Percentiles rank a stretch among this genome's conserved stretches.
phyloP scores from a whole-genome alignment of 2,888 invertebrate species.

The Pyrocoelia pectoralis region DNA sequence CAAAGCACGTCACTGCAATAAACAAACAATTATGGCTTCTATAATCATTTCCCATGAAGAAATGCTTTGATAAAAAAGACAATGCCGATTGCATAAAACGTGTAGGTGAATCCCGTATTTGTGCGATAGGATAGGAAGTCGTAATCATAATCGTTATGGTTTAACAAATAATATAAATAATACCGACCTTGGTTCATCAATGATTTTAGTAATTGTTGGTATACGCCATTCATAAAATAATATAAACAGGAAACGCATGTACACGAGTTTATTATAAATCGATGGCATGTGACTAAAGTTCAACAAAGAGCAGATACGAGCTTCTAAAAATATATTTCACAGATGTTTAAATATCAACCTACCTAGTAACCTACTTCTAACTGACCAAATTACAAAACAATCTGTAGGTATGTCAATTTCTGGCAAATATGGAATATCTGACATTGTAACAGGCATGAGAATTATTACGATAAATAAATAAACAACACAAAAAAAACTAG shows the following conservation, averaged over 20 bases:
- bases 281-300: conserved; percentile 13
- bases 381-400: conserved; percentile 8
- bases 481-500: conserved; percentile 3
- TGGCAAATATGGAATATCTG: background rate
- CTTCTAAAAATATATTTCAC: conserved; percentile 12
- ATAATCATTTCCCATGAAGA: too few species aligned
- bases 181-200: background rate
- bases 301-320: conserved; percentile 13
- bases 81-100: background rate
- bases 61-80: too few species aligned
- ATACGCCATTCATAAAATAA: conserved; percentile 9
- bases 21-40: too few species aligned
- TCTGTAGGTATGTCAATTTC: background rate
- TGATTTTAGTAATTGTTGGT: conserved; percentile 8
- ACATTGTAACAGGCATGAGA: background rate
- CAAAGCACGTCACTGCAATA: too few species aligned
- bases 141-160: conserved; percentile 1
- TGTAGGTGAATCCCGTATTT: background rate
- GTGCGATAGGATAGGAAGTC: background rate
- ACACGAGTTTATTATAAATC: conserved; percentile 9
- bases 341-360: conserved; percentile 10
- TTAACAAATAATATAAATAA: background rate
- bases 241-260: conserved; percentile 11
- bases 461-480: background rate
- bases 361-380: conserved; percentile 13